Base-by-base conservation (phyloP, 2,113 vertebrate genomes). In the Sigmodon hispidus region DNA sequence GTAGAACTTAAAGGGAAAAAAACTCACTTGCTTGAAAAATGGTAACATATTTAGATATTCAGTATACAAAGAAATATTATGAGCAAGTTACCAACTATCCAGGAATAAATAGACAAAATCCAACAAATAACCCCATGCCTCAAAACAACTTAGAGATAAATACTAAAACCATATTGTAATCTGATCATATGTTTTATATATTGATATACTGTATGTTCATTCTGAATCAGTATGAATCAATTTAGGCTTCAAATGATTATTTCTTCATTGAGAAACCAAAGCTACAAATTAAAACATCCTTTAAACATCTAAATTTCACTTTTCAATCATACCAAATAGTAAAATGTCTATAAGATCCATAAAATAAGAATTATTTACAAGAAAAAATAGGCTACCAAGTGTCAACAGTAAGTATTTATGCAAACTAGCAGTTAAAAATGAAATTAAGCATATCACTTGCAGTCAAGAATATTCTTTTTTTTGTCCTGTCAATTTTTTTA, bases 61-160 rank as follows among this genome's bases (percentile, higher is more conserved):
- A 52, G 24, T 48, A 84, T 50, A 15, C 67, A 91, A 89, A 85
- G 12, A 91, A 29, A 5, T 43, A 67, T 16, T 13, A 63, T 67
- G 7, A 63, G 87, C 75, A 86, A 91, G 16, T 63, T 95, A 6
- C 5, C 10, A 50, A 61, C 73, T 93, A 65, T 65, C 5, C 45
- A 31, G 63, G 81, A 55, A 72, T 65, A 92, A 95, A 93, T 61
- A 45, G 36, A 87, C 16, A 45, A 48, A 94, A 57, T 50, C 90
- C 19, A 65, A 11, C 89, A 75, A 40, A 22, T 10, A 63, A 55
- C 17, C 43, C 1, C 31, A 90, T 67, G 29, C 21, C 40, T 87
- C 45, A 55, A 3, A 31, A 8, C 9, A 67, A 10, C 15, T 55
- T 45, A 76, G 55, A 22, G 70, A 6, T 13, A 55, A 65, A 17